Evolutionary conservation across 2,888 invertebrate genomes (phyloP).

Genomic region (Anodontia alba): DNA sequence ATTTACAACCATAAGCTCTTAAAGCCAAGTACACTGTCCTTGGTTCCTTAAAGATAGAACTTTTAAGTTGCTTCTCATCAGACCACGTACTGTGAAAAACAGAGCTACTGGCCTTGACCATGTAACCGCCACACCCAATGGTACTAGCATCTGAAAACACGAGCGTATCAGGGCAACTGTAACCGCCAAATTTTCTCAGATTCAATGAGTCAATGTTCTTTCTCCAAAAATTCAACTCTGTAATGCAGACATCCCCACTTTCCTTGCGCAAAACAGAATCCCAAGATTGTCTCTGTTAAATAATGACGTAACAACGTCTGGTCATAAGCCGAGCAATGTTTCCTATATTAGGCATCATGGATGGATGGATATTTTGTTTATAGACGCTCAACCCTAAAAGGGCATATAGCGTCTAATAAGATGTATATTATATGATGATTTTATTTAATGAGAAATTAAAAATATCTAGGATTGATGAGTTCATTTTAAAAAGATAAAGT

Average conservation of each 20-base stretch:
- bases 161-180: no score
- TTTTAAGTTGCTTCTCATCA: constrained; percentile 17
- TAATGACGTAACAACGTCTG: not conserved
- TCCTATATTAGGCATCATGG: constrained; percentile 14
- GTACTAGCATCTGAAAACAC: no score
- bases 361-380: no score
- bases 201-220: not conserved
- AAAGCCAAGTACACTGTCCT: constrained; percentile 22
- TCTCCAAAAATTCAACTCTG: constrained; percentile 18
- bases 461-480: no score
- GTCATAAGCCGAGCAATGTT: constrained; percentile 2
- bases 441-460: no score
- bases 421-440: no score
- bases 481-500: no score
- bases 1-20: constrained; percentile 18
- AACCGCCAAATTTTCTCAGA: not conserved
- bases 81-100: constrained; percentile 17
- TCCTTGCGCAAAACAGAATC: not conserved
- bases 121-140: constrained; percentile 16
- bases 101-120: not conserved
- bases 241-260: not conserved
- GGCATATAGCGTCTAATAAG: no score
- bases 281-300: not conserved
- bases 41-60: constrained; percentile 23
- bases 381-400: no score